Conservation (phyloP, 2,888 invertebrate species). For the Ferrisia virgata region DNA sequence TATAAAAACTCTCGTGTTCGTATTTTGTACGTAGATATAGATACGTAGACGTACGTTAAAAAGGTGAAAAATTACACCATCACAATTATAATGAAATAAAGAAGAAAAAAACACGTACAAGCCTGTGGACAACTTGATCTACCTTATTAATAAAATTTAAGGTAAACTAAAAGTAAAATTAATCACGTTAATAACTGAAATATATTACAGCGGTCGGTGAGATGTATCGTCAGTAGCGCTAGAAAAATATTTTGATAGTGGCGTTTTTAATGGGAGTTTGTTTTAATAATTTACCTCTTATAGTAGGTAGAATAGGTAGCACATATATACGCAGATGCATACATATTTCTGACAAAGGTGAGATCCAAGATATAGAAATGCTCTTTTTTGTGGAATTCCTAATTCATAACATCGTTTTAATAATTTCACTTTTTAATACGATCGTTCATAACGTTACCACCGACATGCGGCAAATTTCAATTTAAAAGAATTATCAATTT, state of each 20-base stretch:
- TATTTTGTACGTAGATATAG: too few species aligned
- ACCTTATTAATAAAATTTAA: neutral
- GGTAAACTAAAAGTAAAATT: constrained; percentile 4
- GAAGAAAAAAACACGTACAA: neutral
- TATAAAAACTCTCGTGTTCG: neutral
- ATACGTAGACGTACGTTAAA: neutral
- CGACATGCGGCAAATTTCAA: neutral
- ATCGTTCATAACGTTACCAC: neutral
- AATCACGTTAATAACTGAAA: constrained; percentile 18
- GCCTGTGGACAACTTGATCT: neutral
- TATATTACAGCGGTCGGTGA: neutral
- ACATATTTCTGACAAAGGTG: constrained; percentile 1
- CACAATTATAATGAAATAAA: neutral
- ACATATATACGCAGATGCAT: neutral
- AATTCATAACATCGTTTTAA: neutral
- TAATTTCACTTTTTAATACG: neutral
- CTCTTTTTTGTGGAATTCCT: neutral
- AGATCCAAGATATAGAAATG: constrained; percentile 30
- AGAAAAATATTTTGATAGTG: constrained; percentile 23
- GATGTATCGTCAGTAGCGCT: neutral
- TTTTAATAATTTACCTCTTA: neutral
- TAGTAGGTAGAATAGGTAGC: neutral
- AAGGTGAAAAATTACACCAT: constrained; percentile 14
- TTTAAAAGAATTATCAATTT: neutral
- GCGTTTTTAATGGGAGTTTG: constrained; percentile 12